A percentile compares a stretch with the other conserved stretches of the same genome.
Conservation (phyloP, 2,113 vertebrate species). For the Ochotona princeps region DNA sequence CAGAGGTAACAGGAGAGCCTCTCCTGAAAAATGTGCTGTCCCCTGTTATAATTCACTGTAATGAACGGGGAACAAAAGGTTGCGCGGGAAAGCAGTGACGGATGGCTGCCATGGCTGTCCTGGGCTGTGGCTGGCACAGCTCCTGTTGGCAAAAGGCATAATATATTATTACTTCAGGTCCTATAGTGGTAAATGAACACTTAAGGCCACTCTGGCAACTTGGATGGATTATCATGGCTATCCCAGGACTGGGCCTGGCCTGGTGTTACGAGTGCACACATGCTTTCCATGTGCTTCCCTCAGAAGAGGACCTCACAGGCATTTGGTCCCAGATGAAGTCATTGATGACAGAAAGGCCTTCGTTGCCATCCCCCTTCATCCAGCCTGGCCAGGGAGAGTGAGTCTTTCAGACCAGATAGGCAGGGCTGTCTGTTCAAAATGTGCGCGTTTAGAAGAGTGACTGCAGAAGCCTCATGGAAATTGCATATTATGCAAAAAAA, state of each 20-base stretch:
- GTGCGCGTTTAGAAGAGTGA: too few relatives aligned
- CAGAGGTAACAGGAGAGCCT: slow-evolving; percentile 55
- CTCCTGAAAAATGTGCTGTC: slow-evolving; percentile 80
- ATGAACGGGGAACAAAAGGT: slow-evolving; percentile 83
- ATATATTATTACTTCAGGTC: slow-evolving; percentile 82
- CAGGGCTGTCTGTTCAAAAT: background rate
- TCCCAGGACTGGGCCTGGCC: slow-evolving; percentile 74
- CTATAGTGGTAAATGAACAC: slow-evolving; percentile 86
- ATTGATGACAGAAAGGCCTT: background rate
- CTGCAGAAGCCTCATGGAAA: too few relatives aligned
- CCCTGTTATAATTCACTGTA: slow-evolving; percentile 83
- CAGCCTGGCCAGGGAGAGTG: background rate
- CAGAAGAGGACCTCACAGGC: slow-evolving; percentile 67
- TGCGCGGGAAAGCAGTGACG: slow-evolving; percentile 83
- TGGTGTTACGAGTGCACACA: slow-evolving; percentile 77
- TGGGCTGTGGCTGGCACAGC: slow-evolving; percentile 72
- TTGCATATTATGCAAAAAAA: too few relatives aligned
- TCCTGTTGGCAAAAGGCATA: slow-evolving; percentile 80
- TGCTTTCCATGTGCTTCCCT: slow-evolving; percentile 68
- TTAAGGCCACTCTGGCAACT: slow-evolving; percentile 82
- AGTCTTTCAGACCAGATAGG: background rate
- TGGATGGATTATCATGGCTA: slow-evolving; percentile 83
- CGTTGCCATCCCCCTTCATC: background rate
- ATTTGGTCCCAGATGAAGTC: slow-evolving; percentile 50
- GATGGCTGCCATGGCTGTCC: slow-evolving; percentile 81